A percentile compares a stretch with the other conserved stretches of the same genome.
Evolutionary conservation across 2,797 vertebrate genomes (phyloP).

Genomic region (Centroberyx gerrardi): DNA sequence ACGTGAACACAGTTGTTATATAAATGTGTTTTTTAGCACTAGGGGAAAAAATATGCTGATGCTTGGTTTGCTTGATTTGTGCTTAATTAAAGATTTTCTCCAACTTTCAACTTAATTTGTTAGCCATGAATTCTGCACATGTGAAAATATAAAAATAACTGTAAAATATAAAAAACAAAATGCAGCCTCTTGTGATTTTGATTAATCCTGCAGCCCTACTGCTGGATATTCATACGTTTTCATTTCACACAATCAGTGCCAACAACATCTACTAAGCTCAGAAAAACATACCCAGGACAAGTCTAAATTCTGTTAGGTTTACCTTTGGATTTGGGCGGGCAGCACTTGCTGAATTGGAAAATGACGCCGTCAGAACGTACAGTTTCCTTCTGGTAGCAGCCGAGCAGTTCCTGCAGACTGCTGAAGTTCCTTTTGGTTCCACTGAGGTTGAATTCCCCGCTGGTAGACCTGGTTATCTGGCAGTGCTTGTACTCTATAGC

Average conservation of each 20-base stretch:
- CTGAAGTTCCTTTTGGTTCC: slow-evolving; percentile 95
- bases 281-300: not conserved
- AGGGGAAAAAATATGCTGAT: not conserved
- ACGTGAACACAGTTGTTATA: no score
- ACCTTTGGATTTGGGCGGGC: slow-evolving; percentile 96
- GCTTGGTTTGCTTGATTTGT: not conserved
- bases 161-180: not conserved
- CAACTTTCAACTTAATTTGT: not conserved
- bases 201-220: no score
- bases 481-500: slow-evolving; percentile 94
- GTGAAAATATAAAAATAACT: not conserved
- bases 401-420: slow-evolving; percentile 92
- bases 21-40: no score
- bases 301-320: slow-evolving; percentile 4
- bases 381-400: slow-evolving; percentile 97
- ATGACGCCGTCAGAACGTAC: slow-evolving; percentile 94
- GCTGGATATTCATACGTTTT: no score
- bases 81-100: not conserved
- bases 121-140: not conserved
- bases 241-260: not conserved
- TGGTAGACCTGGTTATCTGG: slow-evolving; percentile 91
- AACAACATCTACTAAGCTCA: not conserved
- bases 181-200: no score
- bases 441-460: slow-evolving; percentile 92
- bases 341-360: slow-evolving; percentile 96